Percentiles rank a stretch among this genome's conserved stretches.
phyloP scores from a whole-genome alignment of 2,113 vertebrate genomes.

The Ictidomys tridecemlineatus region DNA sequence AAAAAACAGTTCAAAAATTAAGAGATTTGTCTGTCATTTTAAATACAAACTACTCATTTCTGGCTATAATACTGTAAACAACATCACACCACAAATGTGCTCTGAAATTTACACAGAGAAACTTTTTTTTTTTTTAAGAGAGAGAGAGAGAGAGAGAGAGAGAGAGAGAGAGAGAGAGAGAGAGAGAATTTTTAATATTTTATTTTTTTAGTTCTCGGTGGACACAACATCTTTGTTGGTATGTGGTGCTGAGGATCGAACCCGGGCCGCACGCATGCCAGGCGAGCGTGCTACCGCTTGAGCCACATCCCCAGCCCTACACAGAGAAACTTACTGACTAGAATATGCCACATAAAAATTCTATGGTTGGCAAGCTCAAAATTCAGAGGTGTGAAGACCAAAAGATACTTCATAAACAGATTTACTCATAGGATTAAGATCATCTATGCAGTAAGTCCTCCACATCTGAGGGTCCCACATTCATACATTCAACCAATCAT shows the following conservation, averaged over 20 bases:
- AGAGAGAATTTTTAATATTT: too few species aligned
- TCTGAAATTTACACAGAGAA: conserved; percentile 55
- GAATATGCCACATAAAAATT: conserved; percentile 29
- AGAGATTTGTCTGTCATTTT: conserved; percentile 29
- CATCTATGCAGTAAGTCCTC: neutral
- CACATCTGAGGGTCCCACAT: neutral
- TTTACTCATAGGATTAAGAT: neutral
- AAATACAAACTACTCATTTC: conserved; percentile 1
- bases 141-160: too few species aligned
- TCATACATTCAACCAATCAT: neutral
- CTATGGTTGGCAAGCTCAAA: neutral
- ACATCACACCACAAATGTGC: neutral
- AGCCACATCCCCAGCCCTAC: too few species aligned
- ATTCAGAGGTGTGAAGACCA: neutral
- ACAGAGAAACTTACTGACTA: conserved; percentile 25
- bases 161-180: too few species aligned
- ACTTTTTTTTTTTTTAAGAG: too few species aligned
- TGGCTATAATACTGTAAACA: neutral
- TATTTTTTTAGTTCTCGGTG: too few species aligned
- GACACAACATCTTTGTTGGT: too few species aligned
- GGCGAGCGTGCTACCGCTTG: too few species aligned
- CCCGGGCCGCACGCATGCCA: too few species aligned
- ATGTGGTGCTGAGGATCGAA: too few species aligned
- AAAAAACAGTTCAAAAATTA: conserved; percentile 62
- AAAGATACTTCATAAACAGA: neutral